Conservation (phyloP, 23 tunicate genomes). For the Styela plicata region DNA sequence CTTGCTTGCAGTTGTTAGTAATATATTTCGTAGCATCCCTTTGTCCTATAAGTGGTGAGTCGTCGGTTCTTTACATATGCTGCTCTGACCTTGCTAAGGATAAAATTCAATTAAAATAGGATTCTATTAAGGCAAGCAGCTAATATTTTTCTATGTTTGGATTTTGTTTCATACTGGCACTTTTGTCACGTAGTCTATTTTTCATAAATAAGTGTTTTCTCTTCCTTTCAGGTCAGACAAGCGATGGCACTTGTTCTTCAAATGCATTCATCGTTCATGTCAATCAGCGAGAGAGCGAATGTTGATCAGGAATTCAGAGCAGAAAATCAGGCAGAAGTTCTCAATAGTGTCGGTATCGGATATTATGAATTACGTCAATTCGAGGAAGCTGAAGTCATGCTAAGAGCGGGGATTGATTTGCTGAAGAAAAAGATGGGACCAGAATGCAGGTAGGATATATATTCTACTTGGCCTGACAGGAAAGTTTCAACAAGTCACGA, state of each 20-base stretch:
- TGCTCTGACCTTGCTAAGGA: no score
- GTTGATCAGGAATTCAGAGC: slow-evolving; percentile 45
- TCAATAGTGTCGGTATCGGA: slow-evolving; percentile 65
- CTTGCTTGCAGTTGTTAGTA: no score
- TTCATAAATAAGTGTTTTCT: no score
- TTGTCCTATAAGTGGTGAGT: no score
- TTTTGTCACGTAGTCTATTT: no score
- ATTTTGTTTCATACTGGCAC: no score
- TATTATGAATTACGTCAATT: slow-evolving; percentile 57
- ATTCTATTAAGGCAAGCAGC: no score
- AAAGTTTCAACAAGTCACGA: not conserved
- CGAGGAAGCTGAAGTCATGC: slow-evolving; percentile 45
- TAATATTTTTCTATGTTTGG: no score
- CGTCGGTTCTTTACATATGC: no score
- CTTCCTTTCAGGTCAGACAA: slow-evolving; percentile 51
- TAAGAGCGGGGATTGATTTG: slow-evolving; percentile 40
- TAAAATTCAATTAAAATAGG: no score
- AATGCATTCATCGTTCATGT: slow-evolving; percentile 54
- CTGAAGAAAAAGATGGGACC: slow-evolving; percentile 44
- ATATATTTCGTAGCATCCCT: no score
- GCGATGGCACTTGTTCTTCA: slow-evolving; percentile 49
- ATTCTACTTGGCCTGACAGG: no score
- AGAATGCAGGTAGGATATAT: slow-evolving; percentile 49
- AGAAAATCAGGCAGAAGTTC: slow-evolving; percentile 57
- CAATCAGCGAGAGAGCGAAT: slow-evolving; percentile 44